Percentiles rank a stretch among this genome's conserved stretches.
Evolutionary conservation across 2,797 vertebrate genomes (phyloP).

Genomic region (Alfaro cultratus): DNA sequence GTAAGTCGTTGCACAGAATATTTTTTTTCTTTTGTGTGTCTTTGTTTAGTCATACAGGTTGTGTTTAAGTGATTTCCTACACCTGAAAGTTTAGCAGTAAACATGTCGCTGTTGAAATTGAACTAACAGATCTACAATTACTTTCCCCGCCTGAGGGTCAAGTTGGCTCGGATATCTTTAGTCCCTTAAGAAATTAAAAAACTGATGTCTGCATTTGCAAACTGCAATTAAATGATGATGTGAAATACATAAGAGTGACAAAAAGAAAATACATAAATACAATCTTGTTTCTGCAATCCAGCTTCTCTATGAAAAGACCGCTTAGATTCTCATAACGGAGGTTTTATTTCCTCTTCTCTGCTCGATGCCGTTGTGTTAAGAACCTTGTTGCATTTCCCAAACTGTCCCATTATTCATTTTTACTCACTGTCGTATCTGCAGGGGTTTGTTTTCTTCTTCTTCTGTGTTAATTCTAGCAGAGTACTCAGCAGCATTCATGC

Average conservation of each 20-base stretch:
- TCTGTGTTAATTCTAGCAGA: neutral
- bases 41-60: neutral
- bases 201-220: too few relatives aligned
- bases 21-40: too few relatives aligned
- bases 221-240: too few relatives aligned
- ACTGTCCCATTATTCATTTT: neutral
- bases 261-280: neutral
- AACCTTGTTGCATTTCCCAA: neutral
- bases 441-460: neutral
- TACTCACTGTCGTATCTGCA: neutral
- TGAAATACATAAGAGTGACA: neutral
- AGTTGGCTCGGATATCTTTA: neutral
- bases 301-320: neutral
- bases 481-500: slow-evolving; percentile 8
- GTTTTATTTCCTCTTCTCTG: neutral
- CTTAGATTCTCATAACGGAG: neutral
- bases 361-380: neutral
- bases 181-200: neutral
- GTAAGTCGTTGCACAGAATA: neutral
- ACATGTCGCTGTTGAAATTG: neutral
- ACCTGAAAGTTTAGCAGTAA: neutral
- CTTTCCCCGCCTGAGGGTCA: neutral
- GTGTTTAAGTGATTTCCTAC: neutral
- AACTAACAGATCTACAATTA: neutral
- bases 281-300: neutral